These are phyloP conservation scores for Xyliphius kryptos DNA, from an alignment of 2,113 vertebrate genomes.

Conservation along the genomic window DNA sequence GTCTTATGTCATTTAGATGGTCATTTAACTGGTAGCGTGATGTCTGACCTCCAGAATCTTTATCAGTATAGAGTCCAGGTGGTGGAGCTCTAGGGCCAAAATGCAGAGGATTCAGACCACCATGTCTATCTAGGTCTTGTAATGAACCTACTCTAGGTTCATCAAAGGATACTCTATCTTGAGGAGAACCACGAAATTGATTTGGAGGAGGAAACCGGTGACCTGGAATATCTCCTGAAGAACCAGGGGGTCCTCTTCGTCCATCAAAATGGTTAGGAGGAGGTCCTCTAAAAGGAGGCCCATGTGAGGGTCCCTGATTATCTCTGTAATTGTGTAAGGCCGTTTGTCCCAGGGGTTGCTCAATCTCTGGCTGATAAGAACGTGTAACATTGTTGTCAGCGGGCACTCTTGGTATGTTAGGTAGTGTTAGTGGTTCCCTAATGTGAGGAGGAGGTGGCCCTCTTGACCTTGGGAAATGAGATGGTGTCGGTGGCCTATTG, in stretches of 20 bases:
- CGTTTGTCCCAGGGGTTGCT: slow-evolving; percentile 50
- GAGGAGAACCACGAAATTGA: slow-evolving; percentile 71
- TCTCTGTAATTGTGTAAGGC: slow-evolving; percentile 53
- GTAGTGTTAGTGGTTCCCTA: slow-evolving; percentile 66
- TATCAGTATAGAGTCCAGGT: slow-evolving; percentile 57
- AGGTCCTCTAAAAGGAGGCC: slow-evolving; percentile 54
- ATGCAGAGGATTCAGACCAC: slow-evolving; percentile 64
- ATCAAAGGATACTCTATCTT: slow-evolving; percentile 77
- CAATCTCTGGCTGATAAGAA: slow-evolving; percentile 51
- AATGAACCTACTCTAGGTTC: slow-evolving; percentile 70
- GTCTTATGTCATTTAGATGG: slow-evolving; percentile 66
- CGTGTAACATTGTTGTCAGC: slow-evolving; percentile 49
- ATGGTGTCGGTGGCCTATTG: slow-evolving; percentile 65
- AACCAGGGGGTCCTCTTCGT: slow-evolving; percentile 58
- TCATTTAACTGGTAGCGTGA: slow-evolving; percentile 75
- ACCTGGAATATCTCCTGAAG: slow-evolving; percentile 51
- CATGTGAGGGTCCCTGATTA: slow-evolving; percentile 45
- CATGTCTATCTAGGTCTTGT: slow-evolving; percentile 68
- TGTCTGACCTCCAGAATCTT: slow-evolving; percentile 43
- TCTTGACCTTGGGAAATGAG: slow-evolving; percentile 71
- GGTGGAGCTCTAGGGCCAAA: slow-evolving; percentile 69
- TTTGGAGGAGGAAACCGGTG: slow-evolving; percentile 57
- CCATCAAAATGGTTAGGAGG: slow-evolving; percentile 67
- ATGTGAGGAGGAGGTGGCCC: slow-evolving; percentile 67
- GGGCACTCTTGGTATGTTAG: slow-evolving; percentile 47